Evolutionary conservation across 2,888 invertebrate species (phyloP), one percentile per base, ranked within the genome.

Genomic region (Amphimallon solstitiale): DNA sequence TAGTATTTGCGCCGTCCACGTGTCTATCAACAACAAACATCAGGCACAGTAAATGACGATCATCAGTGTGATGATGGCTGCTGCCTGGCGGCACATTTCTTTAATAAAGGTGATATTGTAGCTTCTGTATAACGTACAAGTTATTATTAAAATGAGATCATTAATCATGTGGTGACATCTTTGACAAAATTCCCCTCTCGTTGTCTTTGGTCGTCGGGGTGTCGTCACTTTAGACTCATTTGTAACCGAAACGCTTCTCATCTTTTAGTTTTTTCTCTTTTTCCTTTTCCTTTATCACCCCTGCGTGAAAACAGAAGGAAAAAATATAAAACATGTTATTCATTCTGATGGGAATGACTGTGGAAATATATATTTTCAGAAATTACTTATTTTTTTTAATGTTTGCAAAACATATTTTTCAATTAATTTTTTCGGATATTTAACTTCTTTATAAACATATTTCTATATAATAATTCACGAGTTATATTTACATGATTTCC

Each of bases 111-210:
- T 80, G 80, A 80, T 79, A 80, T 76, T 79, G 77, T 78, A 77
- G 78, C 78, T 76, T 79, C 80, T 79, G 78, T 78, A 80, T 79
- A 77, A 78, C 76, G 77, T 76, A 76, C 77, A 80, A 78, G 82
- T 82, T 83, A 83, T 83, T 83, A 83, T 83, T 83, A 82, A 83
- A 83, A 83, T 82, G 80, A 81, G 82, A 80, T 77, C 80, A 83
- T 83, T 83, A 83, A 83, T 83, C 83, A 82, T 79, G 70, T 74
- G 77, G 80, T 80, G 82, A 82, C 81, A 80, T 80, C 77, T 79
- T 78, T 77, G 80, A 78, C 78, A 77, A 76, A 74, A 68, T 66
- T 70, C 68, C 71, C 73, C 77, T 40, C 76, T 75, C 75, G 73
- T 60, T 66, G 45, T 67, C 75, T 74, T 76, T 74, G 75, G 75